A percentile compares a stretch with the other conserved stretches of the same genome.
These are phyloP conservation scores for Perca flavescens DNA, from an alignment of 2,113 vertebrate species.

Conservation along the genomic window DNA sequence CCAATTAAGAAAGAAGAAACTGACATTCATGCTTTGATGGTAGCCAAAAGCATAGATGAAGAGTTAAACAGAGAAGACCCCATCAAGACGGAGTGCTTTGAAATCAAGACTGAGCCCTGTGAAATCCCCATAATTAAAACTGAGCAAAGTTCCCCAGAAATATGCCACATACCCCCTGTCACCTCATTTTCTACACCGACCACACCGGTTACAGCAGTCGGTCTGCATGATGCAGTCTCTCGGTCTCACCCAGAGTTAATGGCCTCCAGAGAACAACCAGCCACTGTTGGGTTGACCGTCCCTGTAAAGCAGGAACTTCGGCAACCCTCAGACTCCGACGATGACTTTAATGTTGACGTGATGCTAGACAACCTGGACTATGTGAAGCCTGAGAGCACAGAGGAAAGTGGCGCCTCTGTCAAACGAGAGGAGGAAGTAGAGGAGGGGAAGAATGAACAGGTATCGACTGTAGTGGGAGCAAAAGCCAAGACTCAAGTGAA, in stretches of 20 bases:
- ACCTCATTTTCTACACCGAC: conserved; percentile 23
- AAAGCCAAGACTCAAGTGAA: conserved; percentile 91
- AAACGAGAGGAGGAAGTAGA: conserved; percentile 44
- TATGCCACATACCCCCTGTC: not conserved
- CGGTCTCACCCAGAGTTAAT: not conserved
- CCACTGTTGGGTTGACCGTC: conserved; percentile 1
- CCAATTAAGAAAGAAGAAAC: conserved; percentile 51
- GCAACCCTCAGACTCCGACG: conserved; percentile 71
- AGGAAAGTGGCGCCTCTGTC: not conserved
- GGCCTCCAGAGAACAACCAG: conserved; percentile 10
- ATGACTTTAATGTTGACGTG: conserved; percentile 80
- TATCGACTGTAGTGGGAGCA: conserved; percentile 47
- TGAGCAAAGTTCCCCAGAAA: conserved; percentile 60
- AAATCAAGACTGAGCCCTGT: conserved; percentile 19
- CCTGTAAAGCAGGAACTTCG: conserved; percentile 68
- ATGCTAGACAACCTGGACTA: conserved; percentile 80
- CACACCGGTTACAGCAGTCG: conserved; percentile 2
- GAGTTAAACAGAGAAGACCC: conserved; percentile 8
- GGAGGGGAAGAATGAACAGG: conserved; percentile 50
- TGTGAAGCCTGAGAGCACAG: conserved; percentile 68
- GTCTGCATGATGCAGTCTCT: conserved; percentile 23
- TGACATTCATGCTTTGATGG: not conserved
- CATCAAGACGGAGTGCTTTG: conserved; percentile 10
- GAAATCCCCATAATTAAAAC: conserved; percentile 53
- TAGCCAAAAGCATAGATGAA: not conserved